Evolutionary conservation across 2,888 invertebrate genomes (phyloP), one percentile per base, ranked within the genome.

Genomic region (Orchestes rusci): DNA sequence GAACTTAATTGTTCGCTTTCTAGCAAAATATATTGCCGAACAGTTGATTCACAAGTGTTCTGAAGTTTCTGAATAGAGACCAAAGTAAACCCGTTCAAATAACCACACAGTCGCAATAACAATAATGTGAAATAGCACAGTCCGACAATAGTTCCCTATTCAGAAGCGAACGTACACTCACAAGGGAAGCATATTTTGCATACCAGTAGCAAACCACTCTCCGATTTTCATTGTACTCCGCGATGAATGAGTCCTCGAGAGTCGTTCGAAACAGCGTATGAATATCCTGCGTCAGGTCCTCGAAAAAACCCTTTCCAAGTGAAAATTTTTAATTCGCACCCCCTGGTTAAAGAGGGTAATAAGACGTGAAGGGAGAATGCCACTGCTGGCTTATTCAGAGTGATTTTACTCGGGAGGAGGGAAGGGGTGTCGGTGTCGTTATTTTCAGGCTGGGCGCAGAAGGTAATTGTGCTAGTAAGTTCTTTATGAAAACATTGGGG

Each of bases 231-330:
- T 49, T 49, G 48, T 49, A 40, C 36, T 40, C 45, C 41, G 31
- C 32, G 7, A 7, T 35, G 48, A 45, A 49, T 45, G 35, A 35
- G 41, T 49, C 28, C 42, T 49, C 43, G 36, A 36, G 37, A 43
- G 36, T 34, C 20, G 16, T 41, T 20, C 35, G 40, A 20, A 39
- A 37, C 19, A 23, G 30, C 30, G 46, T 30, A 49, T 49, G 45
- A 43, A 48, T 48, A 36, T 48, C 40, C 48, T 48, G 48, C 48
- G 45, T 45, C 48, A 49, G 49, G 45, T 39, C 38, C 49, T 49
- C 39, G 49, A 49, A 44, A 44, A 48, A 48, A 40, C 44, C 48
- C 37, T 48, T 48, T 48, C 41, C 29, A 48, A 45, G 48, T 48
- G 48, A 42, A 48, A 19, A 48, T 40, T 48, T 48, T 45, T 48